Evolutionary conservation across 2,888 invertebrate genomes (phyloP), one percentile per base, ranked within the genome.

Genomic region (Nezara viridula): DNA sequence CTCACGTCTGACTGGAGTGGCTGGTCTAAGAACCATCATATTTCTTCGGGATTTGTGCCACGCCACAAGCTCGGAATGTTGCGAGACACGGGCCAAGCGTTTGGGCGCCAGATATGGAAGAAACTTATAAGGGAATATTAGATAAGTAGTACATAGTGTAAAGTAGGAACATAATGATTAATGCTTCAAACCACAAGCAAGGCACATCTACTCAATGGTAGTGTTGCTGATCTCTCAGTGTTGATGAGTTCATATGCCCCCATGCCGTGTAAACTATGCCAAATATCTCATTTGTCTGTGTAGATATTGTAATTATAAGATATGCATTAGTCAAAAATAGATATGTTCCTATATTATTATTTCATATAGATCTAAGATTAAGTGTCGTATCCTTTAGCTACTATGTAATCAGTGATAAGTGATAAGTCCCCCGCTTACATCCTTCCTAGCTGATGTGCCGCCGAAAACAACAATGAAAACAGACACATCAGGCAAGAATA

Each of bases 1-100:
- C 94, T 85, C 94, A 94, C 91, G 94, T 94, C 92, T 94, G 94
- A 94, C 94, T 91, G 66, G 92, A 92, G 90, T 92, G 92, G 92
- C 90, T 92, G 85, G 92, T 92, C 73, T 92, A 90, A 49, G 55
- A 86, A 73, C 66, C 66, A 73, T 73, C 32, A 50, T 9, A 32
- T 14, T 85, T 44, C 85, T 50, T 89, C 55, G 0, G 3, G 19
- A 21, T 86, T 24, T 3, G 86, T 27, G 7, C 19, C 50, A 52
- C 16, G 14, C 10, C 44, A 44, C 12, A 7, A 27, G 40, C n/a
- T 37, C 32, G 37, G 19, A 37, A 37, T 21, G 32, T 73, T 73
- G 32, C 60, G 32, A 7, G 7, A 9, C 81, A n/a, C 19, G 44
- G 81, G 16, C 50, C 50, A 21, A 37, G 66, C 50, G 52, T 24